Evolutionary conservation across 2,888 invertebrate genomes (phyloP).

Genomic region (Drosophila kanekoi): DNA sequence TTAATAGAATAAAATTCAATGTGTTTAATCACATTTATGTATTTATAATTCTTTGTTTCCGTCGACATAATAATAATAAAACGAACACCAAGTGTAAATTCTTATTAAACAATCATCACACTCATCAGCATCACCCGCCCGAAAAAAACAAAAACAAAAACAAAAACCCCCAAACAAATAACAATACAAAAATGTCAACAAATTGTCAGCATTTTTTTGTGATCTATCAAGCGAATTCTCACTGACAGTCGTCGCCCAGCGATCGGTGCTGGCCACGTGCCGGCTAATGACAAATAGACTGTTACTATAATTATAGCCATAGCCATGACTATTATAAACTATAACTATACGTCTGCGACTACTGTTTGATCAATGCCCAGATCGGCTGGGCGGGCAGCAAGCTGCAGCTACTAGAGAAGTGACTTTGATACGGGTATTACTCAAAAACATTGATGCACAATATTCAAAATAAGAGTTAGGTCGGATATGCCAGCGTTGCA

Average conservation of each 20-base stretch:
- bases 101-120: slow-evolving; percentile 54
- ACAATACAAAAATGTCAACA: slow-evolving; percentile 62
- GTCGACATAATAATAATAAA: slow-evolving; percentile 13
- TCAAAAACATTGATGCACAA: background rate
- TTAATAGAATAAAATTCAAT: slow-evolving; percentile 2
- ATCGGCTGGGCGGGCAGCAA: slow-evolving; percentile 16
- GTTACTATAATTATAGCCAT: slow-evolving; percentile 7
- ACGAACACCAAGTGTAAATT: slow-evolving; percentile 23
- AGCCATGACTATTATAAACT: slow-evolving; percentile 10
- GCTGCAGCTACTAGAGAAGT: slow-evolving; percentile 23
- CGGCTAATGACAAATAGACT: slow-evolving; percentile 33
- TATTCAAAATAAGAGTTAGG: background rate
- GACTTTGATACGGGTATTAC: background rate
- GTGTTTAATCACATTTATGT: slow-evolving; percentile 10
- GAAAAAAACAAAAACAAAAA: slow-evolving; percentile 16
- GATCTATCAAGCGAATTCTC: slow-evolving; percentile 65
- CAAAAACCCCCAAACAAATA: slow-evolving; percentile 20
- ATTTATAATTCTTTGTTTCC: slow-evolving; percentile 13
- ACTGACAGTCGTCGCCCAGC: slow-evolving; percentile 35
- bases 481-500: background rate
- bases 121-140: slow-evolving; percentile 44
- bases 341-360: background rate
- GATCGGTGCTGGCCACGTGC: slow-evolving; percentile 62
- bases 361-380: slow-evolving; percentile 9
- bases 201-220: slow-evolving; percentile 70